Percentiles rank a stretch among this genome's conserved stretches.
These are phyloP conservation scores for Neostethus bicornis DNA, from an alignment of 2,797 vertebrate genomes.

Conservation along the genomic window DNA sequence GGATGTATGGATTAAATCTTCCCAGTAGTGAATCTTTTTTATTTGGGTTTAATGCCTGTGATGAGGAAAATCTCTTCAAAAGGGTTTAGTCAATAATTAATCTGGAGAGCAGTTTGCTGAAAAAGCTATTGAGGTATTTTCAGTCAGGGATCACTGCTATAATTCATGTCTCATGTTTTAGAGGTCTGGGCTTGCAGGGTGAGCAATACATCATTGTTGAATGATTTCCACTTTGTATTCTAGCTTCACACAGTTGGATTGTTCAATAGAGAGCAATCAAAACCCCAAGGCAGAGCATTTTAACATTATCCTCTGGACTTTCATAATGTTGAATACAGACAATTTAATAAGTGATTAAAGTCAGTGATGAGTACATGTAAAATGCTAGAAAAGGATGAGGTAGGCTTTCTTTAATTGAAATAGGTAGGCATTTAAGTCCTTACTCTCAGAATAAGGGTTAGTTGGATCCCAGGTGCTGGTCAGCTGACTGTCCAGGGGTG, in stretches of 20 bases:
- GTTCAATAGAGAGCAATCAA: constrained; percentile 41
- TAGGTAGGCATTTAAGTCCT: constrained; percentile 20
- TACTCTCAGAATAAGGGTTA: constrained; percentile 76
- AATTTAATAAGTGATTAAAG: constrained; percentile 38
- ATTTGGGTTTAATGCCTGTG: constrained; percentile 16
- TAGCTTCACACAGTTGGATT: constrained; percentile 18
- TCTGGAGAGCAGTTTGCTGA: constrained; percentile 27
- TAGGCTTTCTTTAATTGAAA: constrained; percentile 7
- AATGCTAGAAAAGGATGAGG: not conserved
- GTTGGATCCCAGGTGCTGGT: constrained; percentile 67
- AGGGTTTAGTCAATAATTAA: constrained; percentile 57
- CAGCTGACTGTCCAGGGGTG: constrained; percentile 75
- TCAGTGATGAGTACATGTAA: constrained; percentile 6
- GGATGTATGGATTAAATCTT: not conserved
- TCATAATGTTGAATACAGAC: constrained; percentile 27
- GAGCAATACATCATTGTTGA: constrained; percentile 48
- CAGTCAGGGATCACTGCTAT: constrained; percentile 23
- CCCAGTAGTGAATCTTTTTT: constrained; percentile 6
- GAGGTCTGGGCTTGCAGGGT: constrained; percentile 40
- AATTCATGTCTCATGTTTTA: constrained; percentile 31
- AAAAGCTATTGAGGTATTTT: constrained; percentile 37
- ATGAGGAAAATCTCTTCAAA: constrained; percentile 31
- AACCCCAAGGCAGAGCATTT: constrained; percentile 28
- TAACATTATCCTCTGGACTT: constrained; percentile 28
- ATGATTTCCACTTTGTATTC: constrained; percentile 42